Evolutionary conservation across 2,113 vertebrate genomes (phyloP).

Genomic region (Platanista minor): DNA sequence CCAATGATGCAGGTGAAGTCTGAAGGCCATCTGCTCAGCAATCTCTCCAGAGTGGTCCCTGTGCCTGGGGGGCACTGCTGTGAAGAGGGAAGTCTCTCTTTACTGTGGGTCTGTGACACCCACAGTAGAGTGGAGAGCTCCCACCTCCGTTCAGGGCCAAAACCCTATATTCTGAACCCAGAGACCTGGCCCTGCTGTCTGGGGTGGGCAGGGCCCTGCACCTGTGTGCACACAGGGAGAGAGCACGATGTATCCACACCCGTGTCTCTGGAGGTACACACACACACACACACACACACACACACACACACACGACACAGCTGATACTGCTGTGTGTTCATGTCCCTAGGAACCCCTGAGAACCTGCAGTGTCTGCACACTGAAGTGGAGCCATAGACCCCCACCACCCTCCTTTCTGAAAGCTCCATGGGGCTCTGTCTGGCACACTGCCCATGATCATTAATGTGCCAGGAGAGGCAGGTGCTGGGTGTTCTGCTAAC

Average conservation of each 20-base stretch:
- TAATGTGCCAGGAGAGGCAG: neutral
- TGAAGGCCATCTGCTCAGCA: neutral
- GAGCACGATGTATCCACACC: no score
- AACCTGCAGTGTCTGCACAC: neutral
- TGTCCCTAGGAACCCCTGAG: neutral
- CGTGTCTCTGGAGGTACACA: neutral
- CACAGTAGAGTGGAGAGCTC: neutral
- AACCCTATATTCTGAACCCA: neutral
- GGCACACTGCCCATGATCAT: neutral
- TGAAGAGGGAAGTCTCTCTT: neutral
- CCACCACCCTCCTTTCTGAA: neutral
- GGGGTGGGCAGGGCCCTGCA: neutral
- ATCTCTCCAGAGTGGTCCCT: no score
- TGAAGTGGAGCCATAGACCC: neutral
- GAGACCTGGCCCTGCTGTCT: no score
- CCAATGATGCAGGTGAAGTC: neutral
- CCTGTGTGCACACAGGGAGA: neutral
- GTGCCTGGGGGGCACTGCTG: rapidly evolving
- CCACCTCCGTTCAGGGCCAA: neutral
- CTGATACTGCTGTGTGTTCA: rapidly evolving
- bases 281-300: no score
- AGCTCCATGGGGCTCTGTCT: rapidly evolving
- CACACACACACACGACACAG: no score
- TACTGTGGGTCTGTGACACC: neutral
- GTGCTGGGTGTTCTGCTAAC: neutral